These are phyloP conservation scores for Babylonia areolata DNA, from an alignment of 1,140 invertebrate species.

Conservation along the genomic window DNA sequence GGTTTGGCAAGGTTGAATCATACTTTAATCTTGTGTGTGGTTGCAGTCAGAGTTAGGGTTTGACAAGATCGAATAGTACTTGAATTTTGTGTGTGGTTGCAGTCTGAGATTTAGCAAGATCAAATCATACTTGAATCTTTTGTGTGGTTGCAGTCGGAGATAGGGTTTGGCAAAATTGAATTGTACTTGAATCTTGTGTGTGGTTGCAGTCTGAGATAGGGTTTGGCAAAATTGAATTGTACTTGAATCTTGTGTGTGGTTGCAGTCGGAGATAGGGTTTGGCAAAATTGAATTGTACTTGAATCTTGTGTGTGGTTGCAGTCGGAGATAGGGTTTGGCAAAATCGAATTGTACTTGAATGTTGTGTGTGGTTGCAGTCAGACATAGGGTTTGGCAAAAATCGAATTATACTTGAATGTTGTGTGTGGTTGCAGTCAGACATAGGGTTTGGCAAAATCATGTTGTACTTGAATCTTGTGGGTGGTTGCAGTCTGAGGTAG, in stretches of 20 bases:
- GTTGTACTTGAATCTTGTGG: constrained; percentile 79
- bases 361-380: no score
- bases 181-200: no score
- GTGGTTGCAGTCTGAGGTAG: constrained; percentile 8
- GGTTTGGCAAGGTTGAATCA: no score
- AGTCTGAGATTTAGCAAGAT: no score
- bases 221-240: neutral
- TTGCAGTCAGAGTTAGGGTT: no score
- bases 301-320: constrained; percentile 45
- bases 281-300: constrained; percentile 85
- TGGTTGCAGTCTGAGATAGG: no score
- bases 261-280: constrained; percentile 84
- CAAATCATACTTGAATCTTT: no score
- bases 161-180: neutral
- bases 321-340: constrained; percentile 86
- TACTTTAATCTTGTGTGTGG: no score
- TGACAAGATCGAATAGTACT: no score
- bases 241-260: neutral
- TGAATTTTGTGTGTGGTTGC: no score
- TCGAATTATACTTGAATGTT: neutral
- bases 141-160: no score
- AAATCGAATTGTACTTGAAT: constrained; percentile 86
- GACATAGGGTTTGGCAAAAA: no score
- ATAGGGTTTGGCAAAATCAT: constrained; percentile 87
- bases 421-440: constrained; percentile 77